phyloP scores from a whole-genome alignment of 2,888 invertebrate genomes.

The Buathra laborator region DNA sequence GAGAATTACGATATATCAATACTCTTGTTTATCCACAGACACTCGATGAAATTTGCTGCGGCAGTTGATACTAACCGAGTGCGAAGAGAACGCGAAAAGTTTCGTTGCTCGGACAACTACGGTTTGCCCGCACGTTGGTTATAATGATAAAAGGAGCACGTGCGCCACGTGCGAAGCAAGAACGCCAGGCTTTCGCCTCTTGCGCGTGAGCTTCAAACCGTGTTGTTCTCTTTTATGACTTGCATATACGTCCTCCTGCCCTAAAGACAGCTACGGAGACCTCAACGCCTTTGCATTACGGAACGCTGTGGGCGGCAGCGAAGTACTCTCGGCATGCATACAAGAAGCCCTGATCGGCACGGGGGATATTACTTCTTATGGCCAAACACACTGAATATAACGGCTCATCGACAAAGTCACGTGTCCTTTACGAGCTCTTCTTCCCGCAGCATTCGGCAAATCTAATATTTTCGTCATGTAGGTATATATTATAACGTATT shows the following conservation, averaged over 20 bases:
- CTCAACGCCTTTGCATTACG: constrained; percentile 25
- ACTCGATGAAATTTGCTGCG: too few species aligned
- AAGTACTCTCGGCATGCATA: neutral
- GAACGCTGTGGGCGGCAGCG: neutral
- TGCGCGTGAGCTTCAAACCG: constrained; percentile 30
- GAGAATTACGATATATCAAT: too few species aligned
- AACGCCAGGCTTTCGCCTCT: constrained; percentile 12
- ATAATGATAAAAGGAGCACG: constrained; percentile 32
- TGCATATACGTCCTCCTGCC: constrained; percentile 41
- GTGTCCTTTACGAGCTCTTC: neutral
- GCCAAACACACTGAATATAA: constrained; percentile 66
- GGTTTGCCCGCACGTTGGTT: too few species aligned
- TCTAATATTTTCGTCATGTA: neutral
- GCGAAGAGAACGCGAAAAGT: too few species aligned
- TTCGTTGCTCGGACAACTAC: too few species aligned
- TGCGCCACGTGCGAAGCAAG: constrained; percentile 35
- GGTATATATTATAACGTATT: too few species aligned
- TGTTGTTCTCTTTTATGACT: constrained; percentile 36
- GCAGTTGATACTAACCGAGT: too few species aligned
- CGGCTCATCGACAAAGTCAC: constrained; percentile 74
- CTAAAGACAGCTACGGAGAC: constrained; percentile 41
- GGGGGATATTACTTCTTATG: constrained; percentile 9
- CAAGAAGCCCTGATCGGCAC: neutral
- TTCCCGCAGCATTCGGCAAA: neutral
- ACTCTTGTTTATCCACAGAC: too few species aligned